Conservation (phyloP, 2,113 vertebrate species). For the Alligator sinensis region DNA sequence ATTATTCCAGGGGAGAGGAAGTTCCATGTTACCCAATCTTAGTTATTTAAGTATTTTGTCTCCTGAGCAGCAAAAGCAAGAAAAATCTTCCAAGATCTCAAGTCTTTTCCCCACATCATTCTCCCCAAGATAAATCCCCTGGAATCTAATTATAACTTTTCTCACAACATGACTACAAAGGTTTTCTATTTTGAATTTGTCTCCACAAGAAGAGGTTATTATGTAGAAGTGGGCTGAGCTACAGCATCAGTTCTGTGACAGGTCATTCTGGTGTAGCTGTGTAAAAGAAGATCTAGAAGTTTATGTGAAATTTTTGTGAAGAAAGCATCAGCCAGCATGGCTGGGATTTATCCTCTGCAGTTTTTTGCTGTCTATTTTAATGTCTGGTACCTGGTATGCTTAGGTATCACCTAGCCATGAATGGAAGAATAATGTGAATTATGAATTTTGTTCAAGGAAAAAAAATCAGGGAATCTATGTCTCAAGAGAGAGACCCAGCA, state of each 20-base stretch:
- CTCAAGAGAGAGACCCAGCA: neutral
- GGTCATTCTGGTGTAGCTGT: neutral
- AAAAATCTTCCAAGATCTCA: neutral
- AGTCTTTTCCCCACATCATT: neutral
- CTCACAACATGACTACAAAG: neutral
- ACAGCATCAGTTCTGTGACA: neutral
- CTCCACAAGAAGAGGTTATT: neutral
- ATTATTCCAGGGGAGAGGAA: constrained; percentile 10
- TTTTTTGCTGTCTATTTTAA: neutral
- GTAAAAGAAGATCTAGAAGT: accelerated
- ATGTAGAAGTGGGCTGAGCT: neutral
- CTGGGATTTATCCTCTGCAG: neutral
- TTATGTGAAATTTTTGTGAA: neutral
- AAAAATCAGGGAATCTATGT: neutral
- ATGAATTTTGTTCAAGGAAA: neutral
- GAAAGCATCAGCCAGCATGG: neutral
- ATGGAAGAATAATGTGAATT: neutral
- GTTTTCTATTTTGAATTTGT: neutral
- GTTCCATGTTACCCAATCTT: neutral
- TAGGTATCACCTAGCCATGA: too few relatives aligned
- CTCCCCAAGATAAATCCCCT: constrained; percentile 12
- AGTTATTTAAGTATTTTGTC: neutral
- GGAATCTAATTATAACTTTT: constrained; percentile 13
- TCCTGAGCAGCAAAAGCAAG: neutral
- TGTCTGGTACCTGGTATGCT: neutral